Base-by-base conservation (phyloP, 2,113 vertebrate genomes). In the Prunella himalayana region DNA sequence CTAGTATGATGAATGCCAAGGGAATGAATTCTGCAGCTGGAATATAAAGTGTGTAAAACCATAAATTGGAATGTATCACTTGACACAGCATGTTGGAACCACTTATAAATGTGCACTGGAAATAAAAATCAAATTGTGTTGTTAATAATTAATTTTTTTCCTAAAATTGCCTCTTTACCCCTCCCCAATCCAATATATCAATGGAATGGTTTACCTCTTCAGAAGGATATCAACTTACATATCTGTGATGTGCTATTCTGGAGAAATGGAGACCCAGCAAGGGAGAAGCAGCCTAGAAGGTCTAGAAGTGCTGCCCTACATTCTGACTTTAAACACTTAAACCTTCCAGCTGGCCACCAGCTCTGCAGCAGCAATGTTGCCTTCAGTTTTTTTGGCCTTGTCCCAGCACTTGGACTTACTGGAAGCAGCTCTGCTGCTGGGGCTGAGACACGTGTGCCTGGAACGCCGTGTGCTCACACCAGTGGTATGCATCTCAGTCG, bases 81-180 rank as follows among this genome's bases (percentile, higher is more conserved):
- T 90, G 85, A 83, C 30, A 35, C 17, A 63, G 82, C 56, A 24
- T 47, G 41, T 94, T 65, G 44, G 75, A 95, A 64, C 47, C 0
- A 2, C 75, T 94, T 57, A 5, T 31, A 85, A 89, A 44, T 23
- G 66, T 82, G 44, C 31, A 4, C 12, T 56, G 28, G 20, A 84
- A 87, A 81, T 92, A 77, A 95, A 94, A 95, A 85, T 80, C 71
- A 80, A 82, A 83, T 90, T 70, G 7, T 37, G 3, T n/a, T 73
- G 24, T 93, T 95, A 86, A 91, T 82, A 59, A 79, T 91, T 86
- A 79, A 35, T 64, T 14, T 83, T 45, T 44, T 76, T 79, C 69
- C 51, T 65, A 27, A 90, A 86, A 88, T 82, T 86, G 35, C 79
- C 50, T 92, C 23, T 33, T 81, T 86, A 45, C 59, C n/a, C 18